Evolutionary conservation across 2,113 vertebrate genomes (phyloP).

Genomic region (Caranx ignobilis): DNA sequence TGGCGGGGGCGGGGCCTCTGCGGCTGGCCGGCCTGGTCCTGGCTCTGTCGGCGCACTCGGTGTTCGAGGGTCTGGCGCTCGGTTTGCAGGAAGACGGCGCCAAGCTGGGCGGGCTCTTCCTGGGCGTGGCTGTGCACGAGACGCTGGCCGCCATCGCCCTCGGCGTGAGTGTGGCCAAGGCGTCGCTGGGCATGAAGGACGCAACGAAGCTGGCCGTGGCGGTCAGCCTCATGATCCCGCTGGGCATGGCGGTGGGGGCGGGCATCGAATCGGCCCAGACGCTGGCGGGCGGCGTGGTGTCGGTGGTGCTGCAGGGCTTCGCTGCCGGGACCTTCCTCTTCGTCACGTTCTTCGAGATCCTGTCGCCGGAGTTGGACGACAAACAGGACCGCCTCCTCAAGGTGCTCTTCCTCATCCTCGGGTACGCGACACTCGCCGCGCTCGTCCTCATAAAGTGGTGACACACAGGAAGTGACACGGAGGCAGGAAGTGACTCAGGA

Average conservation of each 20-base stretch:
- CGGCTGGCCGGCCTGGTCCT: constrained; percentile 89
- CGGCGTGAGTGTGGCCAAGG: constrained; percentile 90
- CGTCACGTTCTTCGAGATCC: constrained; percentile 93
- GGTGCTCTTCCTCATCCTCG: constrained; percentile 92
- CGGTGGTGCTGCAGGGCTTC: constrained; percentile 90
- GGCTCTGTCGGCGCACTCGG: constrained; percentile 90
- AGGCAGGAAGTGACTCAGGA: neutral
- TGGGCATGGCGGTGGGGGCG: constrained; percentile 89
- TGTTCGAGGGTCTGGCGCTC: constrained; percentile 93
- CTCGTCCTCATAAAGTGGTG: constrained; percentile 92
- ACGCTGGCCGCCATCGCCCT: constrained; percentile 89
- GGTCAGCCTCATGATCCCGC: constrained; percentile 90
- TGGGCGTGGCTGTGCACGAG: constrained; percentile 92
- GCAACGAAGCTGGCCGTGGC: constrained; percentile 87
- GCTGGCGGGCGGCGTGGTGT: constrained; percentile 81
- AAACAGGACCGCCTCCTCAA: constrained; percentile 90
- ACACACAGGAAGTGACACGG: constrained; percentile 29
- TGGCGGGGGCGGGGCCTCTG: constrained; percentile 83
- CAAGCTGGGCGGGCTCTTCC: constrained; percentile 86
- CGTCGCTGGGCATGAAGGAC: constrained; percentile 82
- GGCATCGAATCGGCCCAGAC: constrained; percentile 87
- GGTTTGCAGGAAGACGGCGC: constrained; percentile 90
- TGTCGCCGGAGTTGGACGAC: constrained; percentile 92
- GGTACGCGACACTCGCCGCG: constrained; percentile 86
- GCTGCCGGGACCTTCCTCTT: constrained; percentile 94